phyloP scores from a whole-genome alignment of 2,113 vertebrate species.

The Corythoichthys haematopterus region DNA sequence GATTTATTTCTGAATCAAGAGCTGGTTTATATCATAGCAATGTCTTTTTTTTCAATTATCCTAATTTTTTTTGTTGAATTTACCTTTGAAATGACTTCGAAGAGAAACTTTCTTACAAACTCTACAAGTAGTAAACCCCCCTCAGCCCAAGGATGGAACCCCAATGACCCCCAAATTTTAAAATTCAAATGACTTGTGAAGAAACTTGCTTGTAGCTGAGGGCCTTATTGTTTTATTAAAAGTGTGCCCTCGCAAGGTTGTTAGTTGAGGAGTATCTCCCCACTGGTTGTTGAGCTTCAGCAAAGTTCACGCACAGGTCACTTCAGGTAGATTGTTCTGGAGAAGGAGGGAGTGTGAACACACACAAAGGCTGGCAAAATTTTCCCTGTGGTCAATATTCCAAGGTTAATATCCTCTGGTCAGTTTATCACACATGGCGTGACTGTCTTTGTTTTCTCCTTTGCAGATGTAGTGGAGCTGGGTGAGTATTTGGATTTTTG shows the following conservation, averaged over 20 bases:
- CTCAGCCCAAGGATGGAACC: neutral
- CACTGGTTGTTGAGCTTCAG: slow-evolving; percentile 32
- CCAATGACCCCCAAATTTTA: neutral
- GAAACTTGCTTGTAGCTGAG: neutral
- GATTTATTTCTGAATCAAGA: neutral
- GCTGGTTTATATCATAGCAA: neutral
- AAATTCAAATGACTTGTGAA: neutral
- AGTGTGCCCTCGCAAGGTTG: slow-evolving; percentile 25
- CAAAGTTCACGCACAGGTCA: slow-evolving; percentile 56
- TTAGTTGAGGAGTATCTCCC: slow-evolving; percentile 32
- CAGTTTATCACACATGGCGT: slow-evolving; percentile 43
- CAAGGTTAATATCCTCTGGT: slow-evolving; percentile 55
- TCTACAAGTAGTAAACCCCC: neutral
- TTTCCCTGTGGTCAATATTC: slow-evolving; percentile 59
- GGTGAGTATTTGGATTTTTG: slow-evolving; percentile 58
- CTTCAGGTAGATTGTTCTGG: slow-evolving; percentile 52
- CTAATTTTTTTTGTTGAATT: neutral
- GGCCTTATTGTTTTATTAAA: slow-evolving; percentile 37
- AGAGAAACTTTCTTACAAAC: neutral
- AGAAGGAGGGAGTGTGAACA: slow-evolving; percentile 31
- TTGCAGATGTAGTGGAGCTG: slow-evolving; percentile 55
- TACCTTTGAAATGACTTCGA: neutral
- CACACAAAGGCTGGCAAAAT: slow-evolving; percentile 52
- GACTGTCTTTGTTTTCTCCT: slow-evolving; percentile 52
- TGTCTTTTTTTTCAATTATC: neutral